These are phyloP conservation scores for Marasmarcha lunaedactyla DNA, from an alignment of 2,888 invertebrate species.

Conservation along the genomic window DNA sequence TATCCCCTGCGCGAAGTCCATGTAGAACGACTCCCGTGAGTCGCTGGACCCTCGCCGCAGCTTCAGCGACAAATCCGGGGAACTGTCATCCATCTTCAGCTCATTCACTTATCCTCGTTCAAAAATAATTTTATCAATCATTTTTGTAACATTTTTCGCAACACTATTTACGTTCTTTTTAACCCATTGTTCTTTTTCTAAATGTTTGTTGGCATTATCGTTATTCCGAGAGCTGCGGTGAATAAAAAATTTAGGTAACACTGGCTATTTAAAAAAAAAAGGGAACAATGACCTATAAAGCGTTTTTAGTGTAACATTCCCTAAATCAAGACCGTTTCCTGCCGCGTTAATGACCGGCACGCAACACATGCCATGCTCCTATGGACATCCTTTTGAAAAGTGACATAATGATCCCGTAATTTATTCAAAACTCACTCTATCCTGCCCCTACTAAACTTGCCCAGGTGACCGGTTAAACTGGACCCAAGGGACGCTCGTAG, in stretches of 20 bases:
- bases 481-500: no score
- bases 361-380: conserved; percentile 22
- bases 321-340: conserved; percentile 64
- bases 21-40: conserved; percentile 89
- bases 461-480: no score
- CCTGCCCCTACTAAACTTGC: no score
- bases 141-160: conserved; percentile 3
- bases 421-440: no score
- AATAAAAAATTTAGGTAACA: no score
- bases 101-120: conserved; percentile 21
- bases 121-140: conserved; percentile 9
- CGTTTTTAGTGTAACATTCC: conserved; percentile 56
- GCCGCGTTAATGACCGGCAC: conserved; percentile 42
- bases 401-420: no score
- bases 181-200: background rate
- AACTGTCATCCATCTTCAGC: conserved; percentile 76
- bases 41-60: conserved; percentile 87
- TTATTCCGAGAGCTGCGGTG: background rate
- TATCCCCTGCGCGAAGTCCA: conserved; percentile 92
- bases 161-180: background rate
- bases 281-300: conserved; percentile 60
- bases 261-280: no score
- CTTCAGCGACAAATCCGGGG: conserved; percentile 87
- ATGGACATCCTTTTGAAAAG: background rate
- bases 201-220: conserved; percentile 15